phyloP scores from a whole-genome alignment of 2,797 vertebrate genomes.

The Rallus crepitans region DNA sequence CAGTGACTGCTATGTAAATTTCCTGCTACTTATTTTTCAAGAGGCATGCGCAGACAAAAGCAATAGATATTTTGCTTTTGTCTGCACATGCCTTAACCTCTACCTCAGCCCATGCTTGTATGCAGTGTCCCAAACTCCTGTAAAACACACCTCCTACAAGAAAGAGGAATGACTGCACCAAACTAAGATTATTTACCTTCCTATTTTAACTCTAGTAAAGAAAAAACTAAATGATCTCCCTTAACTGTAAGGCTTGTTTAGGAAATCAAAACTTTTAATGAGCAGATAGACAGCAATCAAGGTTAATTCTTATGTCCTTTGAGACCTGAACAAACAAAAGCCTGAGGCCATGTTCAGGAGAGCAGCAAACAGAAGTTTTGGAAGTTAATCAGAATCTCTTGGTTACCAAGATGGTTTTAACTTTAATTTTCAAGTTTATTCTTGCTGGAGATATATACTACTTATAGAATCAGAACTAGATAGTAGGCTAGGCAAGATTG shows the following conservation, averaged over 20 bases:
- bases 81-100: neutral
- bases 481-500: neutral
- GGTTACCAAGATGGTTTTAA: neutral
- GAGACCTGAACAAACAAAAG: neutral
- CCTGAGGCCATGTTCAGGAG: neutral
- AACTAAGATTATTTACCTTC: neutral
- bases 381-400: neutral
- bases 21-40: neutral
- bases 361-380: neutral
- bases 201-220: neutral
- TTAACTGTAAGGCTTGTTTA: neutral
- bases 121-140: neutral
- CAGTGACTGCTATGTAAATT: neutral
- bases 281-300: neutral
- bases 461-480: neutral
- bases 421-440: neutral
- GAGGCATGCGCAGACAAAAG: too few species aligned
- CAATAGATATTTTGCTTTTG: neutral
- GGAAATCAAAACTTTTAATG: neutral
- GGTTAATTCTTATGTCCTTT: neutral
- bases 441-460: neutral
- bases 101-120: neutral
- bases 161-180: neutral
- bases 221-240: neutral
- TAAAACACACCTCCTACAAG: neutral